Evolutionary conservation across 2,797 vertebrate genomes (phyloP), one percentile per base, ranked within the genome.

Genomic region (Pagetopsis macropterus): DNA sequence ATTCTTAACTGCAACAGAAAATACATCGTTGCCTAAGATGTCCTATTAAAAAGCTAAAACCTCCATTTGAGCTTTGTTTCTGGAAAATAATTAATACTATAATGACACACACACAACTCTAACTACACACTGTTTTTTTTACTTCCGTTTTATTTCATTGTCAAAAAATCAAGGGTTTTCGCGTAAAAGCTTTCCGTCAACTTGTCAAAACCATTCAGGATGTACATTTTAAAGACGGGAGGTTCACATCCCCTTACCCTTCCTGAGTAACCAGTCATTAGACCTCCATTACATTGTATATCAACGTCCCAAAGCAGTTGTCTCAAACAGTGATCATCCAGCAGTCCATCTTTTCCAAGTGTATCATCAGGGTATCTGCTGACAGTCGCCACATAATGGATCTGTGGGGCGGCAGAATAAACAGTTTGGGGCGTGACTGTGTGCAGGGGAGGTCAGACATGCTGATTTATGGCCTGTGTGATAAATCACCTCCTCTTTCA

Each of bases 391-490:
- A 23, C 67, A 75, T 88, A 87, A 91, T 88, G 83, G 82, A 91
- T 92, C 2, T 78, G 70, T 9, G 43, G 74, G 84, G 70, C 49
- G 70, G 76, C 75, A 77, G 89, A 72, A 88, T 92, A 93, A 94
- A 92, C 87, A 89, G 79, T 89, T 65, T 21, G 61, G 88, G 84
- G 81, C 71, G 81, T 81, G 89, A 89, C 84, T 86, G 87, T 83
- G 90, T 82, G 88, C 79, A 79, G 76, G 83, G 79, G 87, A 86
- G 93, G 92, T 93, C 92, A 88, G 77, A 72, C 77, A 59, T 65
- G 67, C 82, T 93, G 94, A 95, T 94, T 93, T 91, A 94, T 92
- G 81, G 86, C 48, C 75, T 55, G 19, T 58, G 76, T 93, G 91
- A 94, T 93, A 82, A 92, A 94, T 94, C 90, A 89, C 88, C 91